Percentiles rank a stretch among this genome's conserved stretches.
Evolutionary conservation across 2,888 invertebrate genomes (phyloP).

Genomic region (Cosmia trapezina): DNA sequence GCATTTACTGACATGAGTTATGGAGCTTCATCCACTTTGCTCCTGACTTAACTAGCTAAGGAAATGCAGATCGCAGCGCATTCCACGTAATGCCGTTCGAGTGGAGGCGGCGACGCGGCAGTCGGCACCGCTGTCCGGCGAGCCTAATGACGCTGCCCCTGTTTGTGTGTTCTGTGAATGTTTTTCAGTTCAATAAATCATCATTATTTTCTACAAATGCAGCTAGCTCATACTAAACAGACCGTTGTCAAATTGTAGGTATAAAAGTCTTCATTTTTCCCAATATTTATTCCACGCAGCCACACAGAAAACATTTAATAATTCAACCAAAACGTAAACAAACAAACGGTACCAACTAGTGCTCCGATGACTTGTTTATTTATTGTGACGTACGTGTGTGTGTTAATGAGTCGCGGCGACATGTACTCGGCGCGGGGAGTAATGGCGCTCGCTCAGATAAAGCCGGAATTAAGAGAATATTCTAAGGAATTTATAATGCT

Average conservation of each 20-base stretch:
- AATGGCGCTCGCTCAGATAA: slow-evolving; percentile 67
- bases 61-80: slow-evolving; percentile 62
- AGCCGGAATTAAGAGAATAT: slow-evolving; percentile 77
- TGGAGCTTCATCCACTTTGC: slow-evolving; percentile 62
- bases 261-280: slow-evolving; percentile 16
- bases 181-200: neutral
- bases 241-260: neutral
- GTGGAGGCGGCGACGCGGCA: slow-evolving; percentile 50
- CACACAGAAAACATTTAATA: slow-evolving; percentile 2
- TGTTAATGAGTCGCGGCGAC: slow-evolving; percentile 54
- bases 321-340: slow-evolving; percentile 19
- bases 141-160: too few species aligned
- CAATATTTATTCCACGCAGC: slow-evolving; percentile 13
- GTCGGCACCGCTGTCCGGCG: slow-evolving; percentile 17
- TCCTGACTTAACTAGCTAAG: slow-evolving; percentile 66
- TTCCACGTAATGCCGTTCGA: slow-evolving; percentile 54
- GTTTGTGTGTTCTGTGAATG: neutral
- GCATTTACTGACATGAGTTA: slow-evolving; percentile 68
- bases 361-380: slow-evolving; percentile 31
- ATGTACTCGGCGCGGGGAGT: slow-evolving; percentile 47
- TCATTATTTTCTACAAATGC: neutral
- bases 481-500: slow-evolving; percentile 82
- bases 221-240: neutral
- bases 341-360: slow-evolving; percentile 18
- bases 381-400: slow-evolving; percentile 35